Conservation (phyloP, 1,140 invertebrate species). For the Euwallacea fornicatus region DNA sequence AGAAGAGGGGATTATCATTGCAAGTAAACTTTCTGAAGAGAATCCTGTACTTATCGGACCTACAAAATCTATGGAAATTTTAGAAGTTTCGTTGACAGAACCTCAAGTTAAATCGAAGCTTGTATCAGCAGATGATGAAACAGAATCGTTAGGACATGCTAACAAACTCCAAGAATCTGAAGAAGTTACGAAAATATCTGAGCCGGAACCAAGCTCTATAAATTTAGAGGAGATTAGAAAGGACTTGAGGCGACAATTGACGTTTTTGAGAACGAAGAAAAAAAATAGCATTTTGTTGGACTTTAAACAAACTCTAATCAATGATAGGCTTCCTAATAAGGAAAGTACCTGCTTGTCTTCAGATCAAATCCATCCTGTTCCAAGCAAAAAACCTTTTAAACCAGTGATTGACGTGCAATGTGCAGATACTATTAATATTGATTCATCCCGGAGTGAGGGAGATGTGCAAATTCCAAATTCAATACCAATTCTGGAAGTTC, state of each 20-base stretch:
- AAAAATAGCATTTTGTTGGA: conserved; percentile 27
- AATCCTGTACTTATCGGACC: too few species aligned
- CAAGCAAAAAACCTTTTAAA: too few species aligned
- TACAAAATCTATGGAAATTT: too few species aligned
- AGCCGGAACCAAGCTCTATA: not conserved
- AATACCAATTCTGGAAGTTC: not conserved
- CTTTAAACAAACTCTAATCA: not conserved
- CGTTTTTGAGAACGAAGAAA: conserved; percentile 41
- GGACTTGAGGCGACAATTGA: conserved; percentile 42
- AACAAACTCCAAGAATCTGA: not conserved
- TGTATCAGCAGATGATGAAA: too few species aligned
- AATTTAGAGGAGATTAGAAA: conserved; percentile 41
- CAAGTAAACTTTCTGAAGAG: too few species aligned
- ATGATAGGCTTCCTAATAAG: not conserved
- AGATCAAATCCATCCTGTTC: not conserved
- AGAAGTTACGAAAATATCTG: conserved; percentile 1
- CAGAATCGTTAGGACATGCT: too few species aligned
- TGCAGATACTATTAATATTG: not conserved
- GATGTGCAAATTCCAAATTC: not conserved
- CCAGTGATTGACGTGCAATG: too few species aligned
- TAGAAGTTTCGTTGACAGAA: too few species aligned
- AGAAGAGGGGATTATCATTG: too few species aligned
- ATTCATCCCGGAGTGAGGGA: not conserved
- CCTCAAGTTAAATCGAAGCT: too few species aligned
- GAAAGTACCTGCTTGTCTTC: not conserved